A percentile compares a stretch with the other conserved stretches of the same genome.
phyloP scores from a whole-genome alignment of 2,888 invertebrate species.

The Lepidochitona cinerea region DNA sequence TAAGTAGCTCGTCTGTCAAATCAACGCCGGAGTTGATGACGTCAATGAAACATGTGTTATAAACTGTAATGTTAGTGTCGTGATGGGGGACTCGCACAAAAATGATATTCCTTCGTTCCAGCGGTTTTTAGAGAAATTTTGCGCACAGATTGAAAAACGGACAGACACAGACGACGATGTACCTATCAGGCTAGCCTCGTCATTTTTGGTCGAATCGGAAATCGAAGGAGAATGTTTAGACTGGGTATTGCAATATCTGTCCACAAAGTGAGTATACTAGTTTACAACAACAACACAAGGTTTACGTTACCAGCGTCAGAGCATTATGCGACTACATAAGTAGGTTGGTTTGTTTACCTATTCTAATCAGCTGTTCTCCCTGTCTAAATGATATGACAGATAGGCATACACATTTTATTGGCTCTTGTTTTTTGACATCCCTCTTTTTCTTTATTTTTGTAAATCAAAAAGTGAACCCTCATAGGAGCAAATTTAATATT shows the following conservation, averaged over 20 bases:
- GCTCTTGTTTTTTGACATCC: too few relatives aligned
- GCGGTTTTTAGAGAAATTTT: conserved; percentile 51
- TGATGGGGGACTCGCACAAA: conserved; percentile 46
- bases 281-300: neutral
- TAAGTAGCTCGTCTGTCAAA: neutral
- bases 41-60: neutral
- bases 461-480: too few relatives aligned
- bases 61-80: conserved; percentile 9
- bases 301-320: neutral
- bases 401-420: too few relatives aligned
- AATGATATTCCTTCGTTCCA: conserved; percentile 46
- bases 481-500: too few relatives aligned
- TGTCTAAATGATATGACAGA: too few relatives aligned
- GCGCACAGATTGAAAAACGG: conserved; percentile 43
- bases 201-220: conserved; percentile 48
- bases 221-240: conserved; percentile 62
- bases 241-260: conserved; percentile 60
- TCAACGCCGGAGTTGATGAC: conserved; percentile 2
- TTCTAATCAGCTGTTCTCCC: too few relatives aligned
- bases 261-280: conserved; percentile 46
- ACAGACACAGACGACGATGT: conserved; percentile 41
- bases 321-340: too few relatives aligned
- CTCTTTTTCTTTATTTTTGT: too few relatives aligned
- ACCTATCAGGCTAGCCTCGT: conserved; percentile 41
- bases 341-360: too few relatives aligned